Evolutionary conservation across 2,113 vertebrate species (phyloP).

Genomic region (Cettia cetti): DNA sequence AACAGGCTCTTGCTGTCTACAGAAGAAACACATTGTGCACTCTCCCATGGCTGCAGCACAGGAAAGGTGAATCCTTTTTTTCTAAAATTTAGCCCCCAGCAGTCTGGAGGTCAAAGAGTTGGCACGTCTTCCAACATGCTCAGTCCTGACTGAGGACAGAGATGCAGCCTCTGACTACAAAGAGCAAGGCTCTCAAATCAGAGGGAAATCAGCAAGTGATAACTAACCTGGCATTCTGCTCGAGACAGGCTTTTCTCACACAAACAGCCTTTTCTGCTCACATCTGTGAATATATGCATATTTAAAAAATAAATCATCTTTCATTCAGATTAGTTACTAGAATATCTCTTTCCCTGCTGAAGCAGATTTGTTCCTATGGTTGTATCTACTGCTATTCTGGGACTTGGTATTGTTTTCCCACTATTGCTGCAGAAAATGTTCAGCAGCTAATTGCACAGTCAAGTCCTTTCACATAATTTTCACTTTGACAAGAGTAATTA

Average conservation of each 20-base stretch:
- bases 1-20: not conserved
- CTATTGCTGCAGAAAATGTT: constrained; percentile 37
- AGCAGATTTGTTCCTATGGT: constrained; percentile 21
- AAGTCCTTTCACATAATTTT: constrained; percentile 59
- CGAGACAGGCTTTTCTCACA: not conserved
- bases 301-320: constrained; percentile 46
- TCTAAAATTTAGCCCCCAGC: not conserved
- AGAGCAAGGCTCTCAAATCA: not conserved
- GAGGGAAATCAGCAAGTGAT: not conserved
- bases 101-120: not conserved
- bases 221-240: not conserved
- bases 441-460: constrained; percentile 59
- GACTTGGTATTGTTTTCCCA: constrained; percentile 33
- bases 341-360: not conserved
- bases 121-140: not conserved
- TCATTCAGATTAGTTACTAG: constrained; percentile 34
- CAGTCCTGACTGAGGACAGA: not conserved
- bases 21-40: not conserved
- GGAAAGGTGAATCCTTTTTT: not conserved
- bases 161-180: not conserved
- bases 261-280: not conserved
- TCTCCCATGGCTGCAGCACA: not conserved
- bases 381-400: constrained; percentile 54
- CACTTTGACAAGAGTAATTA: constrained; percentile 66
- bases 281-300: constrained; percentile 33